Conservation (phyloP, 2,888 invertebrate species). For the Nematopogon swammerdamellus region DNA sequence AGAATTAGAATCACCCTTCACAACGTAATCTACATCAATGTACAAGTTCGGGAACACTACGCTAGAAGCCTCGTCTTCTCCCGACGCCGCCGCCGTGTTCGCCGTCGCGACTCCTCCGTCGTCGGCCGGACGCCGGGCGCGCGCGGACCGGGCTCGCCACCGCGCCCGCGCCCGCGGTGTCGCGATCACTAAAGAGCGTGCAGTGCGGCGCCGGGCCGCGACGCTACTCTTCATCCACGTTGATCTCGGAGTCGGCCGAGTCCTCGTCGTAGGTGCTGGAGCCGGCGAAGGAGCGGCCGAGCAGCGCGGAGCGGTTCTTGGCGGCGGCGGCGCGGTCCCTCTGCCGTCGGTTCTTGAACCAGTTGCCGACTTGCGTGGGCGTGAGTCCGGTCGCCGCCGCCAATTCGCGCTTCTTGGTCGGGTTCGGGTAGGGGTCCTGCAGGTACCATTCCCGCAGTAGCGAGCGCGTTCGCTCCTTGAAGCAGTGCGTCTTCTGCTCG, state of each 20-base stretch:
- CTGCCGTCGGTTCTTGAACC: constrained; percentile 99
- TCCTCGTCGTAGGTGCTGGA: constrained; percentile 53
- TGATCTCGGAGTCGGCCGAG: constrained; percentile 50
- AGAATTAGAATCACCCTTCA: not conserved
- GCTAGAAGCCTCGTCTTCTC: no score
- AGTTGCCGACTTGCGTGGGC: constrained; percentile 93
- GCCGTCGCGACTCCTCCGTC: no score
- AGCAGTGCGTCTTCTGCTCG: constrained; percentile 99
- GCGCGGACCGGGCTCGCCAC: no score
- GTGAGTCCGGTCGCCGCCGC: constrained; percentile 95
- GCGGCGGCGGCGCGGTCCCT: constrained; percentile 94
- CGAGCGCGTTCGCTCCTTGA: constrained; percentile 95
- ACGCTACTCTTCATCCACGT: constrained; percentile 47
- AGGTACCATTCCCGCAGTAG: constrained; percentile 97
- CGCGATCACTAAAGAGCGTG: no score
- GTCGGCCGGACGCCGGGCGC: no score
- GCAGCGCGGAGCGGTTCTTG: constrained; percentile 85
- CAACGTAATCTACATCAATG: not conserved
- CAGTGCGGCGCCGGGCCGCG: not conserved
- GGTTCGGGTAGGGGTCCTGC: constrained; percentile 97
- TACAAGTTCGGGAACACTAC: no score
- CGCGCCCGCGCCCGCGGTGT: no score
- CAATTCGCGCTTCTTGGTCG: constrained; percentile 92
- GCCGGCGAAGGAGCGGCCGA: constrained; percentile 42
- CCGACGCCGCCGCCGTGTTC: no score